Conservation (phyloP, 2,797 vertebrate species). For the Zalophus californianus region DNA sequence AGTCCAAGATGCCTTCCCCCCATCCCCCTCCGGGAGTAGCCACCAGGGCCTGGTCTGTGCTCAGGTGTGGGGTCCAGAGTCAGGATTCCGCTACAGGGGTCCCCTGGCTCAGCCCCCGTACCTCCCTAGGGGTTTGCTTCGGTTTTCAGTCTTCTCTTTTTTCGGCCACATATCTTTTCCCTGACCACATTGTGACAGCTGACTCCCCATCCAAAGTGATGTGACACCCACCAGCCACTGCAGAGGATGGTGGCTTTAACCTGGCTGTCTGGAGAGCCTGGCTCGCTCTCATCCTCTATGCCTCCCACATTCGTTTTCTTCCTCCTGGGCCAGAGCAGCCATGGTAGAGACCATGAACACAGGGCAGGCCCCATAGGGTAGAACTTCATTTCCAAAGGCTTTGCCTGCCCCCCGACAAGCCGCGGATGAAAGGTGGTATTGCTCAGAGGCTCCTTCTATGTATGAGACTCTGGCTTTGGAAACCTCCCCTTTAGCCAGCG, state of each 20-base stretch:
- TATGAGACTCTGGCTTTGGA: neutral
- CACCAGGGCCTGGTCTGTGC: conserved; percentile 36
- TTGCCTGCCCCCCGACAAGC: neutral
- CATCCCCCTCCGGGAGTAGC: neutral
- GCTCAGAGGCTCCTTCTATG: neutral
- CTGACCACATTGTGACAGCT: neutral
- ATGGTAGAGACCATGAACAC: neutral
- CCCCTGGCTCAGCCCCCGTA: conserved; percentile 25
- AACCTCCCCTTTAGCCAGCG: neutral
- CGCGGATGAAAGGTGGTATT: neutral
- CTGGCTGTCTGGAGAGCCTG: conserved; percentile 2
- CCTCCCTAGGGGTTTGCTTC: conserved; percentile 40
- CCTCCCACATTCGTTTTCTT: conserved; percentile 5
- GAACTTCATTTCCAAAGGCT: neutral
- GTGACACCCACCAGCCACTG: neutral
- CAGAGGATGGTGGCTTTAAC: neutral
- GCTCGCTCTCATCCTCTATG: neutral
- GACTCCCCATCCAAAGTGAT: neutral
- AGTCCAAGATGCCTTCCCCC: conserved; percentile 62
- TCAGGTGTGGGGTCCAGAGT: neutral
- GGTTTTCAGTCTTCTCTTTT: conserved; percentile 8
- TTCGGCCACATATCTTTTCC: conserved; percentile 55
- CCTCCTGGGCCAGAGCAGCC: conserved; percentile 45
- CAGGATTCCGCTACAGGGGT: conserved; percentile 3
- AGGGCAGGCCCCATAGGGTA: neutral